Evolutionary conservation across 2,113 vertebrate genomes (phyloP), one percentile per base, ranked within the genome.

Genomic region (Otocyon megalotis): DNA sequence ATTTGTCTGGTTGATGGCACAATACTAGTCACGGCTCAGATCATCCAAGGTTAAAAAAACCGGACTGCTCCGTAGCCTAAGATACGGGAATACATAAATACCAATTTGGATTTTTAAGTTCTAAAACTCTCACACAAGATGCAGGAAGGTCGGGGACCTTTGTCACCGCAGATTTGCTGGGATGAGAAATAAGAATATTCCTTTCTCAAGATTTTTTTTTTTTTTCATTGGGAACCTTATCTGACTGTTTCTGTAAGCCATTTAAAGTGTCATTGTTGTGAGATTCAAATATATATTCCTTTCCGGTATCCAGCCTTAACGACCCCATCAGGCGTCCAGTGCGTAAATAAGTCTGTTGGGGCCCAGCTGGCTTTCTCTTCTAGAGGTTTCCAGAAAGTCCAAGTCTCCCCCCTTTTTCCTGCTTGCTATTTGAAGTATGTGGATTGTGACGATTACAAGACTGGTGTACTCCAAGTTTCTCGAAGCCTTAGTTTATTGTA

Each of bases 401-500:
- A 54, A 0, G 3, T 32, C 3, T 19, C 12, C 54, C 11, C 9
- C 28, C 20, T 16, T 3, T 3, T 3, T 14, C 43, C 26, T 82
- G 37, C 53, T 24, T 0, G 2, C 62, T 12, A 88, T 37, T 87
- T 74, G 89, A 32, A 86, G 0, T 24, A 65, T 82, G 26, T 63
- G 53, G 89, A 53, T 35, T 94, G 69, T 28, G 1, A 86, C 8
- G 32, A 2, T 5, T 87, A 54, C 19, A 54, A 83, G 65, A 22
- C 80, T n/a, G 0, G 14, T 48, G 0, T 92, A 90, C 85, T 93
- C 95, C 24, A 88, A 22, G 0, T 71, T 80, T 83, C 81, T 43
- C 82, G 84, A 89, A 95, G 95, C 82, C 90, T 93, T 54, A 81
- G 62, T 6, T 90, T 94, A 63, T 84, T 91, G 56, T 50, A 16